Evolutionary conservation across 2,113 vertebrate species (phyloP), one percentile per base, ranked within the genome.

Genomic region (Caranx melampygus): DNA sequence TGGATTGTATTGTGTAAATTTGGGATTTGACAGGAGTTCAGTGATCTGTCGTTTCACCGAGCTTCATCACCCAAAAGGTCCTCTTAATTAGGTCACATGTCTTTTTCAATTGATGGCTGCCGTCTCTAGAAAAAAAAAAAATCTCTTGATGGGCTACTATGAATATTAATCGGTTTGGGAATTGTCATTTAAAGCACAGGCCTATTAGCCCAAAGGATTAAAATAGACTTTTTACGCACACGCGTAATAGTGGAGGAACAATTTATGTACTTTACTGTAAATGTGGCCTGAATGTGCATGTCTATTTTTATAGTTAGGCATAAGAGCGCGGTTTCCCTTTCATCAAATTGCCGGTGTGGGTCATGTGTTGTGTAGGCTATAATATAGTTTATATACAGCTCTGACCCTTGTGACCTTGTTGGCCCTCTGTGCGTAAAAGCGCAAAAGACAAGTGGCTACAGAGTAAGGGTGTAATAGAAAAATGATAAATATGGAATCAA

Each of bases 221-320:
- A 88, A 89, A 91, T 86, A 89, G 79, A 81, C 82, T 78, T 86
- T 87, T 87, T 83, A 76, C 84, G 81, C 86, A 84, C 72, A 77
- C 33, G 70, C 86, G 64, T 42, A 73, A 81, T 54, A 47, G 44
- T 65, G 47, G 37, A 1, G 37, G 66, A 71, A 3, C 67, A 63
- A 51, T 65, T 76, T 79, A 79, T 59, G 72, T 83, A 89, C 57
- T 37, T 20, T 18, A 57, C 59, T 60, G 35, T 42, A 34, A 61
- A 57, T 70, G 59, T 20, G 72, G 18, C 69, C 65, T 21, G 11
- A 61, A 42, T 81, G 21, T 42, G 44, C 2, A 7, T 70, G 33
- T 42, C 13, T 40, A 18, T 26, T 49, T 79, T 78, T n/a, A 51
- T 47, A 54, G 21, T 21, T 33, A 15, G 63, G 64, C 37, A 45